phyloP scores from a whole-genome alignment of 2,113 vertebrate species.

The Gavia stellata region DNA sequence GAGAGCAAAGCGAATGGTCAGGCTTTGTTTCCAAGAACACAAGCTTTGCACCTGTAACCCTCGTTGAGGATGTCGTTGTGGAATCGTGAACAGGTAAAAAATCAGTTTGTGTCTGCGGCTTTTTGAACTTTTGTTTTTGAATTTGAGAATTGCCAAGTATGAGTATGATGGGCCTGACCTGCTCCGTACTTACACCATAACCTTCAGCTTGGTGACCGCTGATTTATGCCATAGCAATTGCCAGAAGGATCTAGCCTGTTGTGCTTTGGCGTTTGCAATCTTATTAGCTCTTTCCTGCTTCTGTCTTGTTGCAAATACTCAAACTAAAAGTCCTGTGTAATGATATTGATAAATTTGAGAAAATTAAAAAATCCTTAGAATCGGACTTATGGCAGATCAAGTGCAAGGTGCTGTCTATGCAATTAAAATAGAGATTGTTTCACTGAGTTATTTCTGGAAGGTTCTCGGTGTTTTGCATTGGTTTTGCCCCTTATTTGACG shows the following conservation, averaged over 20 bases:
- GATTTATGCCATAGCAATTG: background rate
- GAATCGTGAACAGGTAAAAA: slow-evolving; percentile 50
- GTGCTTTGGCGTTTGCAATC: background rate
- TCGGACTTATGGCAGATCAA: background rate
- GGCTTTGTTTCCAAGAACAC: background rate
- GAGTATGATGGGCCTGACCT: accelerated
- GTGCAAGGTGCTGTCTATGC: background rate
- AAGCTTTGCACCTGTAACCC: background rate
- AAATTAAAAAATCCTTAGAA: background rate
- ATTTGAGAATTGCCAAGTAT: background rate
- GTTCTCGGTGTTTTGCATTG: background rate
- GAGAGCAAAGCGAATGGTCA: background rate
- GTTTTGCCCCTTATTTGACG: background rate
- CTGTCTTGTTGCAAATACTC: background rate
- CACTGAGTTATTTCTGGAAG: background rate
- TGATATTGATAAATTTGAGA: background rate
- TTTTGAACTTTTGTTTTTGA: background rate
- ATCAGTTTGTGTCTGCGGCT: background rate
- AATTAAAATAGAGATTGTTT: background rate
- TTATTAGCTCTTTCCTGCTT: background rate
- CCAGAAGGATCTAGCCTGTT: background rate
- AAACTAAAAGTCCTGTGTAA: background rate
- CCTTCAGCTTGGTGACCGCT: accelerated
- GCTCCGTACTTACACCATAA: background rate
- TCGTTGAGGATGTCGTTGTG: background rate